Evolutionary conservation across 2,797 vertebrate genomes (phyloP), one percentile per base, ranked within the genome.

Genomic region (Hemitrygon akajei): DNA sequence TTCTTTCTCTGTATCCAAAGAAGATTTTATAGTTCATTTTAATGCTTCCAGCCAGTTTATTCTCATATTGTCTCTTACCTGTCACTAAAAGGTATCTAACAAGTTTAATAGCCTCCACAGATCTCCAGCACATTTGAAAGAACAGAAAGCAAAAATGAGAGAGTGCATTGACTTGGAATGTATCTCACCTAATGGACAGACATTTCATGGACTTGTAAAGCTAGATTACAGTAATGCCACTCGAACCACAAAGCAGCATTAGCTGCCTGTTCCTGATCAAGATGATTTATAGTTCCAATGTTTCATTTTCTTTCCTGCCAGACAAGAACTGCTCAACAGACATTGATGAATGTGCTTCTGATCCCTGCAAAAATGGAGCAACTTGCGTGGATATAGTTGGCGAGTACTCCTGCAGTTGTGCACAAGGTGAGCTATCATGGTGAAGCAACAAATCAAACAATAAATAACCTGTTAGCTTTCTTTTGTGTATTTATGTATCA

Each of bases 251-350:
- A 96, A 95, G 94, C 94, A 95, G 94, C 79, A 95, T 96, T 96
- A 47, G 95, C 80, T 95, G 82, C 94, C 96, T 95, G 94, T 80
- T 94, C 93, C 95, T 95, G 95, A 86, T 37, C 37, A 94, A 91
- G 10, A 94, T 95, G 95, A 96, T 96, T 96, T 96, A 95, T 95
- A 94, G 93, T 95, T 96, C 95, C 95, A 95, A 95, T 94, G 93
- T 95, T 95, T 96, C 82, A 93, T 96, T 96, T 95, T 95, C 94
- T 95, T 96, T 96, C 95, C 94, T 96, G 94, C 94, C 96, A 98
- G 96, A 96, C 95, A 98, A 98, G 96, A 98, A 98, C 93, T 97
- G 96, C 94, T 97, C 97, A 40, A 95, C 93, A 0, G 94, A 96
- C 94, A 95, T 96, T 95, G 96, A 97, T 95, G 94, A 96, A 94